Evolutionary conservation across 1,140 invertebrate species (phyloP).

Genomic region (Aporrectodea caliginosa): DNA sequence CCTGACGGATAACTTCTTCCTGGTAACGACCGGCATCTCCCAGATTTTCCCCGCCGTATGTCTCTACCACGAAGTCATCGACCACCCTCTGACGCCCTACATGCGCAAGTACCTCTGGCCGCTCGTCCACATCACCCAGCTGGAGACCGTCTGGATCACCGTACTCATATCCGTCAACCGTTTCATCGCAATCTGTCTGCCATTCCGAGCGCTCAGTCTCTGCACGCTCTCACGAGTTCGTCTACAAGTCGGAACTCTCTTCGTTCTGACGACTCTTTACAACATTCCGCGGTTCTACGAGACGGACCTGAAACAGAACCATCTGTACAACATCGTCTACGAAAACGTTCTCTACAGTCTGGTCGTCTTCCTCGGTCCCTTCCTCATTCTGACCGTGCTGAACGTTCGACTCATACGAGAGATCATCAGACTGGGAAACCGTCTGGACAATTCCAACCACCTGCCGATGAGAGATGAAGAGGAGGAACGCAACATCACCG

Average conservation of each 20-base stretch:
- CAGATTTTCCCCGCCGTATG: conserved; percentile 12
- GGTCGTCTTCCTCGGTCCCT: conserved; percentile 52
- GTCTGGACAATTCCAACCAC: conserved; percentile 36
- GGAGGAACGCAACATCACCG: conserved; percentile 53
- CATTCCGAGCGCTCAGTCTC: conserved; percentile 50
- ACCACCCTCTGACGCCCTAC: conserved; percentile 6
- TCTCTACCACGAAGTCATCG: background rate
- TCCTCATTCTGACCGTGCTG: conserved; percentile 47
- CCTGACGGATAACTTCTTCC: conserved; percentile 28
- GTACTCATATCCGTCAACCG: conserved; percentile 31
- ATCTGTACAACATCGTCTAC: conserved; percentile 46
- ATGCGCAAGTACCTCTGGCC: conserved; percentile 21
- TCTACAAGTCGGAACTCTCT: conserved; percentile 40
- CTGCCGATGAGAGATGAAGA: conserved; percentile 42
- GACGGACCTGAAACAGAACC: conserved; percentile 45
- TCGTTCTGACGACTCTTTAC: conserved; percentile 42
- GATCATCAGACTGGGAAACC: conserved; percentile 37
- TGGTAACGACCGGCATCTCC: conserved; percentile 13
- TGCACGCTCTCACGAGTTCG: conserved; percentile 46
- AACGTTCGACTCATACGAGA: conserved; percentile 53
- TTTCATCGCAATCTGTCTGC: conserved; percentile 56
- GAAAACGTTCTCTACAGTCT: conserved; percentile 52
- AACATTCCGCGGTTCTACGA: conserved; percentile 51
- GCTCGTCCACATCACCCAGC: conserved; percentile 30
- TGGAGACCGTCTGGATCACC: conserved; percentile 32